phyloP scores from a whole-genome alignment of 2,888 invertebrate genomes.

The Chrysodeixis includens region DNA sequence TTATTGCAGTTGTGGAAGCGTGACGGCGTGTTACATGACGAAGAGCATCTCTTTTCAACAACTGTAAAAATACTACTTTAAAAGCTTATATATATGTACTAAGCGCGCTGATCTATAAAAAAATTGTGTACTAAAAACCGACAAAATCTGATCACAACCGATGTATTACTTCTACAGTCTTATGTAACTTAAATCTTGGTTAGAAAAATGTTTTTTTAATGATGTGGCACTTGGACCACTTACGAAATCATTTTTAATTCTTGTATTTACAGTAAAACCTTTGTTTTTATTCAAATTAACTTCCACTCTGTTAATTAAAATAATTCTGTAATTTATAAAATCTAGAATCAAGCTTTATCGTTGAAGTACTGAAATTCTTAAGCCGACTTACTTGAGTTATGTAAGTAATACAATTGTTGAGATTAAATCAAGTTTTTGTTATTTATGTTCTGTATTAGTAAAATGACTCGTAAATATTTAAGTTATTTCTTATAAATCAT shows the following conservation, averaged over 20 bases:
- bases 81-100: no score
- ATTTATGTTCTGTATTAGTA: not conserved
- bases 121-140: no score
- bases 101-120: no score
- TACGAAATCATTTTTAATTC: conserved; percentile 18
- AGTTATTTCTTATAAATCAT: no score
- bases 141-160: not conserved
- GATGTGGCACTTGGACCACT: conserved; percentile 35
- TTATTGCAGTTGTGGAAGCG: no score
- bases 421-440: not conserved
- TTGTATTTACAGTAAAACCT: conserved; percentile 4
- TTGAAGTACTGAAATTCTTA: conserved; percentile 3
- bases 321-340: conserved; percentile 30
- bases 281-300: conserved; percentile 27
- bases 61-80: no score
- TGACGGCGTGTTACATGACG: no score
- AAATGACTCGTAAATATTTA: not conserved
- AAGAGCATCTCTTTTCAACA: no score
- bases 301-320: conserved; percentile 54
- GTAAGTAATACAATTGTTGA: not conserved
- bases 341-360: conserved; percentile 12
- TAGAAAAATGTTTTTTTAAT: conserved; percentile 10
- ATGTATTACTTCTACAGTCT: conserved; percentile 9
- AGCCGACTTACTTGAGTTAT: not conserved
- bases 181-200: not conserved